Evolutionary conservation across 23 tunicate genomes (phyloP).

Genomic region (Ascidia mentula): DNA sequence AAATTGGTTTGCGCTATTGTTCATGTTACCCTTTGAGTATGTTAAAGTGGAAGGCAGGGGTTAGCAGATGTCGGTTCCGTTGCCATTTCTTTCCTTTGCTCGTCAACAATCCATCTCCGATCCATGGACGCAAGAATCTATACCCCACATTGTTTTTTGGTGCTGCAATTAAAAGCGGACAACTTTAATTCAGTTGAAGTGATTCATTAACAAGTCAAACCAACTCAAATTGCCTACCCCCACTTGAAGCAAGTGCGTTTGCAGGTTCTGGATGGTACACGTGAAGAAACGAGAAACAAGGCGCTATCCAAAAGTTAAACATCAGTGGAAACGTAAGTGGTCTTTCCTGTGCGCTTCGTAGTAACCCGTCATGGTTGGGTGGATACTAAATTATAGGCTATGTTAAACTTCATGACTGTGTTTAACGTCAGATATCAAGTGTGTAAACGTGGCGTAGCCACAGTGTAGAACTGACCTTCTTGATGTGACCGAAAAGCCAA

Average conservation of each 20-base stretch:
- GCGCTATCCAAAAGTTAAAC: conserved; percentile 3
- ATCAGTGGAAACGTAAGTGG: neutral
- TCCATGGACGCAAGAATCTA: conserved; percentile 38
- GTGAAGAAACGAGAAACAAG: neutral
- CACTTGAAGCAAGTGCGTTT: neutral
- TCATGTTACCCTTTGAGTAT: conserved; percentile 17
- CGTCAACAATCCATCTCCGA: conserved; percentile 48
- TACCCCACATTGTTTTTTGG: conserved; percentile 46
- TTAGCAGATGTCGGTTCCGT: conserved; percentile 36
- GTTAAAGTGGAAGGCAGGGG: conserved; percentile 36
- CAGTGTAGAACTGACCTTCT: too few species aligned
- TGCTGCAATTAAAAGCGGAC: conserved; percentile 13
- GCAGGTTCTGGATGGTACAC: neutral
- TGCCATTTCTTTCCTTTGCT: conserved; percentile 44
- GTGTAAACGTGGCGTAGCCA: too few species aligned
- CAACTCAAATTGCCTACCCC: neutral
- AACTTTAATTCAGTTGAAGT: too few species aligned
- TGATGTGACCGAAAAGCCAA: neutral
- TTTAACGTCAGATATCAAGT: too few species aligned
- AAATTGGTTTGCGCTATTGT: neutral
- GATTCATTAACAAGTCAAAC: neutral
- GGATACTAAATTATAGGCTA: conserved; percentile 5
- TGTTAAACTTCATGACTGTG: too few species aligned
- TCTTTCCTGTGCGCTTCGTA: neutral
- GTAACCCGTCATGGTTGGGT: neutral